Conservation (phyloP, 2,888 invertebrate species). For the Mesoligia furuncula region DNA sequence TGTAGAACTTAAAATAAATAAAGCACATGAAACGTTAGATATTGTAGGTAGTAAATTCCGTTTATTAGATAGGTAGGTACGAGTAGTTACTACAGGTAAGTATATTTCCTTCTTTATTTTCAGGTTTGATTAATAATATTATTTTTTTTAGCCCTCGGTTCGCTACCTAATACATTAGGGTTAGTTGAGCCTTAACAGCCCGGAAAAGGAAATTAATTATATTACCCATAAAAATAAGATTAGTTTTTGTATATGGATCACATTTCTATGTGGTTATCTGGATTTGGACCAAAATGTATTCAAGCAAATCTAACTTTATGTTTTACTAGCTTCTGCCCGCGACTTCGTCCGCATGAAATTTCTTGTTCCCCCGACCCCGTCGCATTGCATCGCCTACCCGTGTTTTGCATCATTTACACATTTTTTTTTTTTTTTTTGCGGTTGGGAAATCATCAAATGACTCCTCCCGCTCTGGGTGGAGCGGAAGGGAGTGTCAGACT, state of each 20-base stretch:
- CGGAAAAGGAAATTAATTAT: conserved; percentile 21
- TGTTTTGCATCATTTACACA: no score
- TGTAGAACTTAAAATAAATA: background rate
- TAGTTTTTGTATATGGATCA: conserved; percentile 6
- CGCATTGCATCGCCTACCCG: no score
- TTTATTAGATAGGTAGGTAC: background rate
- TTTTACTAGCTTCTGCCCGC: no score
- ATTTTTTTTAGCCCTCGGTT: background rate
- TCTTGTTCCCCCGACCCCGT: no score
- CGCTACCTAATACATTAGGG: conserved; percentile 4
- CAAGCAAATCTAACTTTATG: no score
- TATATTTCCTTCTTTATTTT: background rate
- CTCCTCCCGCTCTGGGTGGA: no score
- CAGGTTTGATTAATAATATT: background rate
- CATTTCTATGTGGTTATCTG: no score
- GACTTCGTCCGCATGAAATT: no score
- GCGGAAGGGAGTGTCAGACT: no score
- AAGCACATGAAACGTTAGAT: background rate
- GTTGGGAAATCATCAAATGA: no score
- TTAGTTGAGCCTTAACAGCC: conserved; percentile 15
- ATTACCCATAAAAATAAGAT: conserved; percentile 10
- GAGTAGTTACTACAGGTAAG: background rate
- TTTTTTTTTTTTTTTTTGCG: no score
- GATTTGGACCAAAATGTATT: no score
- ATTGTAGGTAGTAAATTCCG: background rate